These are phyloP conservation scores for Xenopus petersii DNA, from an alignment of 2,797 vertebrate species.

Conservation along the genomic window DNA sequence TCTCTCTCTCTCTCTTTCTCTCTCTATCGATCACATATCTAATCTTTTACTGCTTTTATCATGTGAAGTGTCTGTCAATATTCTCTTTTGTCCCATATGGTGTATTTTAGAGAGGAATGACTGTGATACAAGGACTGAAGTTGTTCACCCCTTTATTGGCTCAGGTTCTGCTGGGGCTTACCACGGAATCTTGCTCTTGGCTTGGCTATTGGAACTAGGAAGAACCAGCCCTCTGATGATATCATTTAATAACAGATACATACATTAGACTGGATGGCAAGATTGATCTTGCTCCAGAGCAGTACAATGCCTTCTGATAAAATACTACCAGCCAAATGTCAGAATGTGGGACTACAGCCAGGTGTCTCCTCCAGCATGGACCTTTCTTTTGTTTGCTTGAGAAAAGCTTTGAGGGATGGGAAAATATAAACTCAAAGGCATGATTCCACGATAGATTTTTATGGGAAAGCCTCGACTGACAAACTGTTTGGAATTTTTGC, in stretches of 20 bases:
- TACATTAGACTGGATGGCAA: background rate
- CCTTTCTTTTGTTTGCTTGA: constrained; percentile 35
- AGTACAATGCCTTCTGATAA: background rate
- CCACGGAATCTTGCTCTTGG: background rate
- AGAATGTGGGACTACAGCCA: constrained; percentile 10
- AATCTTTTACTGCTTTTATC: no score
- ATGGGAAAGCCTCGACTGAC: background rate
- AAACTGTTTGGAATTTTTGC: no score
- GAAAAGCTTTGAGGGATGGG: constrained; percentile 41
- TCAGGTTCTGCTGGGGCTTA: constrained; percentile 11
- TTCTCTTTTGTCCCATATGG: constrained; percentile 2
- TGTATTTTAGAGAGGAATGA: constrained; percentile 14
- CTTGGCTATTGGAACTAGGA: background rate
- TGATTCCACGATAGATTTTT: constrained; percentile 35
- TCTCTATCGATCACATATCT: no score
- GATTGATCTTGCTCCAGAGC: background rate
- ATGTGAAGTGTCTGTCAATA: no score
- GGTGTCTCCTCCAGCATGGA: constrained; percentile 23
- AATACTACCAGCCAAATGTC: background rate
- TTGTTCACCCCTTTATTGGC: no score
- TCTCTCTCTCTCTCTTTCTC: no score
- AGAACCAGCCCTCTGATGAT: background rate
- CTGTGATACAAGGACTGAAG: no score
- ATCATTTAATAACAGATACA: background rate
- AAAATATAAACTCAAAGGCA: constrained; percentile 22